These are phyloP conservation scores for Halcyon leucocephala DNA, from an alignment of 2,797 vertebrate species.

Conservation along the genomic window DNA sequence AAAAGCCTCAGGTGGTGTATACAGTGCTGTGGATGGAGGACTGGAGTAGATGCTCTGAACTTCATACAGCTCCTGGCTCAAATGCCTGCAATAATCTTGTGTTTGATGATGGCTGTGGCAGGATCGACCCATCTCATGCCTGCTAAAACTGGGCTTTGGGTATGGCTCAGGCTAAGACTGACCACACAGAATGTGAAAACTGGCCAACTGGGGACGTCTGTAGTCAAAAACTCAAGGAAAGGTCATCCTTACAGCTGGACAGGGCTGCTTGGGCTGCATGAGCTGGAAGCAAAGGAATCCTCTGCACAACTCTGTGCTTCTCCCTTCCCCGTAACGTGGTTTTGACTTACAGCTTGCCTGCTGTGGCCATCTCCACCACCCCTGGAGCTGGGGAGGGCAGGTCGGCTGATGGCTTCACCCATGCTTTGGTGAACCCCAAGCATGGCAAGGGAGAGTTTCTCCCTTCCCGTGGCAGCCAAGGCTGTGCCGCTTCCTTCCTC, in stretches of 20 bases:
- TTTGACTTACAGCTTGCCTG: rapidly evolving
- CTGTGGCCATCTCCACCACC: rapidly evolving
- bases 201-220: not conserved
- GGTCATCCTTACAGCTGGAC: not conserved
- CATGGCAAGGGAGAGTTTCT: not conserved
- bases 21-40: rapidly evolving
- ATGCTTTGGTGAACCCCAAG: not conserved
- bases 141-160: not conserved
- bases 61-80: not conserved
- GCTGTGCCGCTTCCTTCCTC: not conserved
- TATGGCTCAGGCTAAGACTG: not conserved
- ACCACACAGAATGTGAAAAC: not conserved
- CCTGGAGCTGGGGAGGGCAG: not conserved
- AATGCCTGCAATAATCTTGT: not conserved
- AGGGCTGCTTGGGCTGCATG: not conserved
- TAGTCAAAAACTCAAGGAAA: not conserved
- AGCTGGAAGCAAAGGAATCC: not conserved
- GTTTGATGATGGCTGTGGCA: not conserved
- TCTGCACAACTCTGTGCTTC: not conserved
- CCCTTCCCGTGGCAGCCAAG: not conserved
- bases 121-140: not conserved
- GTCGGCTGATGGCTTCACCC: not conserved
- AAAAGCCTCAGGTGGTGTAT: not conserved
- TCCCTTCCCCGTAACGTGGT: rapidly evolving
- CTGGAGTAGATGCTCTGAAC: not conserved